Conservation (phyloP, 2,888 invertebrate genomes). For the Crocallis elinguaria region DNA sequence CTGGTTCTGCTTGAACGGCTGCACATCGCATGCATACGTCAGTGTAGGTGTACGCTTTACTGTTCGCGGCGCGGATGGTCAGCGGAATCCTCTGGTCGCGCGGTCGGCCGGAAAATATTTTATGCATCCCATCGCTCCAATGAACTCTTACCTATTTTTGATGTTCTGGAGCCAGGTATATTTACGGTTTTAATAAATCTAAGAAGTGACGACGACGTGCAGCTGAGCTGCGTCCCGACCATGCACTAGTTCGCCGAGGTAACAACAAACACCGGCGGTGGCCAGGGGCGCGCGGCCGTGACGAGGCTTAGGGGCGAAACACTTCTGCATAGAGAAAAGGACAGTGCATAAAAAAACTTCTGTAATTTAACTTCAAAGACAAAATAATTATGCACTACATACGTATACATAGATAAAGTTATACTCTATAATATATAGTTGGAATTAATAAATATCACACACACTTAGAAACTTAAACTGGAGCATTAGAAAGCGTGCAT, state of each 20-base stretch:
- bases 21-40: constrained; percentile 34
- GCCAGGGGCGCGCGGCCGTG: too few species aligned
- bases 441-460: too few species aligned
- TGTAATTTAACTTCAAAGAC: too few species aligned
- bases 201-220: background rate
- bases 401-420: too few species aligned
- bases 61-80: background rate
- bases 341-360: too few species aligned
- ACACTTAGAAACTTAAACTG: too few species aligned
- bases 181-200: too few species aligned
- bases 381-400: too few species aligned
- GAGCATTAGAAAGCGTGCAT: too few species aligned
- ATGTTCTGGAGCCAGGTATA: background rate
- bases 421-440: too few species aligned
- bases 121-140: background rate
- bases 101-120: background rate
- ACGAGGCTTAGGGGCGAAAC: too few species aligned
- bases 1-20: constrained; percentile 65
- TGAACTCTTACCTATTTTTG: background rate
- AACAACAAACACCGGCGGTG: background rate
- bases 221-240: background rate
- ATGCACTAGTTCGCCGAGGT: background rate
- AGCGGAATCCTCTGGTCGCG: background rate
- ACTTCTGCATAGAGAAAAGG: too few species aligned
- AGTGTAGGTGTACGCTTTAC: background rate